A percentile compares a stretch with the other conserved stretches of the same genome.
phyloP scores from a whole-genome alignment of 2,113 vertebrate species.

The Grallaria varia region DNA sequence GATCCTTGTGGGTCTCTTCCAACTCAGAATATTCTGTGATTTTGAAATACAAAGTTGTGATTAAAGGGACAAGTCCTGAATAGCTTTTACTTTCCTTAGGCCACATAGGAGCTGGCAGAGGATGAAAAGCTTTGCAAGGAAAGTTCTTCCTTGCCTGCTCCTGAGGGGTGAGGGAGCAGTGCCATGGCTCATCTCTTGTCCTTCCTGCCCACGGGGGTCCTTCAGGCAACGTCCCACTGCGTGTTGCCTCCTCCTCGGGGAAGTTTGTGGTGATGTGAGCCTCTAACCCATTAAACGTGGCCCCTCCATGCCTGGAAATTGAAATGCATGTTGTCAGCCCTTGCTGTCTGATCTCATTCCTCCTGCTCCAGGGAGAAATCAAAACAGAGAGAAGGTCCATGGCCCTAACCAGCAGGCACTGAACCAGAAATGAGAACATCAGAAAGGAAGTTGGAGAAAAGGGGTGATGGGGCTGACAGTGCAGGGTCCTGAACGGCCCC shows the following conservation, averaged over 20 bases:
- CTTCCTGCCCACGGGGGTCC: neutral
- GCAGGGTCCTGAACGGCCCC: neutral
- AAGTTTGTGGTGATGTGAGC: fast-evolving
- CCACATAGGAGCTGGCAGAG: neutral
- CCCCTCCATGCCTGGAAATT: neutral
- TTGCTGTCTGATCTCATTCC: neutral
- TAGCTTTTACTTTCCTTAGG: neutral
- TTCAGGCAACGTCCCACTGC: neutral
- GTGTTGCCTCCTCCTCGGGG: neutral
- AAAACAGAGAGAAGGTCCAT: neutral
- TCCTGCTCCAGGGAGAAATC: neutral
- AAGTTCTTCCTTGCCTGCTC: neutral
- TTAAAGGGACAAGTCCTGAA: neutral
- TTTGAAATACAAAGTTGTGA: neutral
- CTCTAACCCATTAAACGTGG: fast-evolving
- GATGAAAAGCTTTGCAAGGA: neutral
- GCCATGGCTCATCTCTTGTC: neutral
- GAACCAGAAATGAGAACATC: neutral
- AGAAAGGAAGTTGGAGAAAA: neutral
- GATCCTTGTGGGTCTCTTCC: neutral
- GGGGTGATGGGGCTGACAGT: neutral
- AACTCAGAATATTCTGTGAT: neutral
- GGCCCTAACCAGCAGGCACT: neutral
- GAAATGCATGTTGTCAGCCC: neutral
- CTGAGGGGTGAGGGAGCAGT: neutral